Evolutionary conservation across 2,797 vertebrate species (phyloP).

Genomic region (Danio aesculapii): DNA sequence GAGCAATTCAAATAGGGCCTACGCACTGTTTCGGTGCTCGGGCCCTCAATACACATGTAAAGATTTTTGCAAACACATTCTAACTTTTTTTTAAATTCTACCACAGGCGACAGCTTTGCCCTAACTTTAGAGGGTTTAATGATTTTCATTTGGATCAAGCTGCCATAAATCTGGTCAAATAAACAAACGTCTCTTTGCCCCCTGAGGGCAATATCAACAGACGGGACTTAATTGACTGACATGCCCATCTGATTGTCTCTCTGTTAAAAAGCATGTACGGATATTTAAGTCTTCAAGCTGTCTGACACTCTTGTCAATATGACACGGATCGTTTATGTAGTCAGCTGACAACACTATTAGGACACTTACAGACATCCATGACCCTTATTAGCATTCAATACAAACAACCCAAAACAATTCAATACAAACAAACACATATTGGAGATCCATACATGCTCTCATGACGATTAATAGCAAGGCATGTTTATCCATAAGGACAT

Average conservation of each 20-base stretch:
- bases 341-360: slow-evolving; percentile 11
- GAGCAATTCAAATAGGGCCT: too few species aligned
- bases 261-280: slow-evolving; percentile 14
- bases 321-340: slow-evolving; percentile 14
- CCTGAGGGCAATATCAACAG: slow-evolving; percentile 12
- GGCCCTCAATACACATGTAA: neutral
- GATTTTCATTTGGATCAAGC: slow-evolving; percentile 13
- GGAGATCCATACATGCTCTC: neutral
- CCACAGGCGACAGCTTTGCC: neutral
- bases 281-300: slow-evolving; percentile 13
- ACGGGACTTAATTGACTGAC: slow-evolving; percentile 29
- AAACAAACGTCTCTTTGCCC: slow-evolving; percentile 4
- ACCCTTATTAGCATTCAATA: slow-evolving; percentile 15
- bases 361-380: neutral
- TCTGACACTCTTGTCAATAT: slow-evolving; percentile 19
- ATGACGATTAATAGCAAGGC: neutral
- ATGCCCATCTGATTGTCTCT: slow-evolving; percentile 24
- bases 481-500: neutral
- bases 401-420: slow-evolving; percentile 30
- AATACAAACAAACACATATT: neutral
- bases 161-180: slow-evolving; percentile 16
- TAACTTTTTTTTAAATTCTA: neutral
- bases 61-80: neutral
- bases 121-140: slow-evolving; percentile 1
- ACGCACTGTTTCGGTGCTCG: too few species aligned